Conservation (phyloP, 2,888 invertebrate species). For the Amiota mariae region DNA sequence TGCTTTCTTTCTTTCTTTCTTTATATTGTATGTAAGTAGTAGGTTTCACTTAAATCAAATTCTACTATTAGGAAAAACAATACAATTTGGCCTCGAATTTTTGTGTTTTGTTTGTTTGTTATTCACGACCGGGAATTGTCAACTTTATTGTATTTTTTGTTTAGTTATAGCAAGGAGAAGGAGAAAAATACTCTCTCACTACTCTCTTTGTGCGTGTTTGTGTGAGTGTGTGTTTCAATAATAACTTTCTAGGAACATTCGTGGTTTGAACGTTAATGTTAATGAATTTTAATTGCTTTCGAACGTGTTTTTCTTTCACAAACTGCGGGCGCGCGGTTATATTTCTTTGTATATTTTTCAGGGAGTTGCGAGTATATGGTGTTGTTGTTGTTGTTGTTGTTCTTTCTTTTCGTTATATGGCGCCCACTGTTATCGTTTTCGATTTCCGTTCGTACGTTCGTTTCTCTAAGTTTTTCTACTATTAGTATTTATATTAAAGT, state of each 20-base stretch:
- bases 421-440: too few relatives aligned
- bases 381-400: conserved; percentile 10
- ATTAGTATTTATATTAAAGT: too few relatives aligned
- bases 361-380: neutral
- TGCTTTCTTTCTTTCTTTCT: neutral
- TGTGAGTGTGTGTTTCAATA: too few relatives aligned
- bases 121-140: neutral
- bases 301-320: conserved; percentile 15
- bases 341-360: neutral
- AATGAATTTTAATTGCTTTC: conserved; percentile 29
- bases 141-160: neutral
- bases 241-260: conserved; percentile 26
- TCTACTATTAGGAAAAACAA: too few relatives aligned
- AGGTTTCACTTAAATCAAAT: too few relatives aligned
- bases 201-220: too few relatives aligned
- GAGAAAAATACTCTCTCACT: too few relatives aligned
- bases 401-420: neutral
- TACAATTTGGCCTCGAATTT: too few relatives aligned
- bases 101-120: neutral
- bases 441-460: too few relatives aligned
- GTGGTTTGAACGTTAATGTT: conserved; percentile 27
- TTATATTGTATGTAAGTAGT: too few relatives aligned
- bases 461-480: too few relatives aligned
- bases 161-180: neutral
- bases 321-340: conserved; percentile 18